Evolutionary conservation across 2,888 invertebrate genomes (phyloP), one percentile per base, ranked within the genome.

Genomic region (Microdon myrmicae): DNA sequence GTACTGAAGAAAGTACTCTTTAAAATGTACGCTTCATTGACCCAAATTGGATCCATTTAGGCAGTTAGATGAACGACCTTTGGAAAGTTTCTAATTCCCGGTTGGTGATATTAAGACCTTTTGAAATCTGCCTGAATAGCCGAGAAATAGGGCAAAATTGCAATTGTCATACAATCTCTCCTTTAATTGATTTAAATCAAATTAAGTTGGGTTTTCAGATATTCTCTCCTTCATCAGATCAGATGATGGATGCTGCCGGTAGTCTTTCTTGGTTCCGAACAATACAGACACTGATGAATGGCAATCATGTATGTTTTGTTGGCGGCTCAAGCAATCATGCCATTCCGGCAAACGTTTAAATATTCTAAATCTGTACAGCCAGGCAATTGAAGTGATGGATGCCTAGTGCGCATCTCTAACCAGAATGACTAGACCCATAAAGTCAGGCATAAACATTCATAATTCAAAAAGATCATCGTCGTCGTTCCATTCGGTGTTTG

Each of bases 111-210:
- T n/a, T n/a, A n/a, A n/a, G n/a, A n/a, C n/a, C n/a, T n/a, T n/a
- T n/a, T n/a, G n/a, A n/a, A n/a, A n/a, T n/a, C n/a, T n/a, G n/a
- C n/a, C n/a, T n/a, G n/a, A n/a, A n/a, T n/a, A n/a, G n/a, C n/a
- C n/a, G n/a, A n/a, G n/a, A n/a, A n/a, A n/a, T n/a, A n/a, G n/a
- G n/a, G n/a, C n/a, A n/a, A n/a, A n/a, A n/a, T n/a, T n/a, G n/a
- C n/a, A n/a, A n/a, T n/a, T n/a, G n/a, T n/a, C n/a, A n/a, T n/a
- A n/a, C n/a, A n/a, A n/a, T n/a, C n/a, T n/a, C n/a, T n/a, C n/a
- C n/a, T 64, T 64, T 51, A 64, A 64, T 64, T 64, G 64, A 64
- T 64, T 64, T 64, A 58, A 64, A 64, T 64, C 58, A 58, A 64
- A 58, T 64, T 64, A 64, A 56, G 41, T 35, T 49, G 26, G 45